Evolutionary conservation across 2,888 invertebrate species (phyloP).

Genomic region (Hymenopus coronatus): DNA sequence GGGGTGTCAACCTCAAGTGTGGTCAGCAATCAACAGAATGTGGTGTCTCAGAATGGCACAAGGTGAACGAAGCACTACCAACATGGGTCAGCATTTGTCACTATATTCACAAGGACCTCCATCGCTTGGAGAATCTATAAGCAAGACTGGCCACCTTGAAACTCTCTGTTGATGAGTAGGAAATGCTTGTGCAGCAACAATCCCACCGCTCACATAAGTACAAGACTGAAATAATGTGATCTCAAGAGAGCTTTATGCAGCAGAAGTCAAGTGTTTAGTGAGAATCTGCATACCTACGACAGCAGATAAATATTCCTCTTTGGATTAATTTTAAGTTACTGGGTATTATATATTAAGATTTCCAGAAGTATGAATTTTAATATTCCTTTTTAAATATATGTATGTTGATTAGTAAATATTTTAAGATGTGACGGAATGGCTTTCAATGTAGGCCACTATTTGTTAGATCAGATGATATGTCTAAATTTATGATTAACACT

Average conservation of each 20-base stretch:
- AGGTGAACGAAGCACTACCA: conserved; percentile 39
- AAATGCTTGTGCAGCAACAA: neutral
- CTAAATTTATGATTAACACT: too few relatives aligned
- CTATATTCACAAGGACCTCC: conserved; percentile 70
- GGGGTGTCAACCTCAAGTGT: conserved; percentile 81
- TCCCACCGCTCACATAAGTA: neutral
- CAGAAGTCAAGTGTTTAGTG: too few relatives aligned
- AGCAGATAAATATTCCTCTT: too few relatives aligned
- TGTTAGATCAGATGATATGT: too few relatives aligned
- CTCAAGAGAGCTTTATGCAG: neutral
- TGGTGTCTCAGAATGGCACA: conserved; percentile 59
- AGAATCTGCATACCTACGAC: too few relatives aligned
- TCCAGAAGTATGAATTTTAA: too few relatives aligned
- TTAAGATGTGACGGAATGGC: too few relatives aligned
- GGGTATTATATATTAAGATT: too few relatives aligned
- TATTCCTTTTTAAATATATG: too few relatives aligned
- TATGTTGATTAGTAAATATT: too few relatives aligned
- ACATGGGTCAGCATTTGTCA: conserved; percentile 60
- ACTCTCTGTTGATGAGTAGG: conserved; percentile 51
- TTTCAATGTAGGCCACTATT: too few relatives aligned
- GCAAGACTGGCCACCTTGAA: conserved; percentile 54
- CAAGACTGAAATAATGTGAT: neutral
- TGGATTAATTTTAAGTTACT: too few relatives aligned
- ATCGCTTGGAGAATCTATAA: conserved; percentile 74
- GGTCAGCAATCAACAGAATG: conserved; percentile 64